Conservation (phyloP, 1,140 invertebrate genomes). For the Sarcophaga peregrina region DNA sequence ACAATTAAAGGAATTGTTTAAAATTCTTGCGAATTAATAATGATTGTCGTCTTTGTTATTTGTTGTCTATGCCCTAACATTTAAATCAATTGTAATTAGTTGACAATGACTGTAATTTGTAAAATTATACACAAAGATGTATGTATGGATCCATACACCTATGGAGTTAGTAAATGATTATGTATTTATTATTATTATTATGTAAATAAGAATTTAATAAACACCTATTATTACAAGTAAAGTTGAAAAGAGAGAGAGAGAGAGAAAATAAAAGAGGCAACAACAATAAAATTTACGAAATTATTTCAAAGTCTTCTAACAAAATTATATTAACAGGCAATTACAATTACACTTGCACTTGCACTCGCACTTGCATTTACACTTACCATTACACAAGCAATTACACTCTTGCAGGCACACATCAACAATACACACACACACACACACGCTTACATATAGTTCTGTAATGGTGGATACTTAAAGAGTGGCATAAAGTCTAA, state of each 20-base stretch:
- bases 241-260: neutral
- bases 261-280: too few relatives aligned
- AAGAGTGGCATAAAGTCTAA: neutral
- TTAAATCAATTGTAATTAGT: too few relatives aligned
- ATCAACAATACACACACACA: neutral
- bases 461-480: neutral
- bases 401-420: neutral
- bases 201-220: constrained; percentile 23
- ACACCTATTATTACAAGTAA: neutral
- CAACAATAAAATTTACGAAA: constrained; percentile 13
- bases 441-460: neutral
- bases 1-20: too few relatives aligned
- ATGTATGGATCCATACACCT: too few relatives aligned
- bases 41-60: too few relatives aligned
- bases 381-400: neutral
- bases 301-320: neutral
- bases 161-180: too few relatives aligned
- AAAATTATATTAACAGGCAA: neutral
- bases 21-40: too few relatives aligned
- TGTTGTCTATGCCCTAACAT: too few relatives aligned
- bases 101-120: too few relatives aligned
- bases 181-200: neutral
- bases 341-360: neutral
- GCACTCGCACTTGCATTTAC: neutral
- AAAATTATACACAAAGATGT: too few relatives aligned